Conservation (phyloP, 2,797 vertebrate genomes). For the Eospalax fontanierii region DNA sequence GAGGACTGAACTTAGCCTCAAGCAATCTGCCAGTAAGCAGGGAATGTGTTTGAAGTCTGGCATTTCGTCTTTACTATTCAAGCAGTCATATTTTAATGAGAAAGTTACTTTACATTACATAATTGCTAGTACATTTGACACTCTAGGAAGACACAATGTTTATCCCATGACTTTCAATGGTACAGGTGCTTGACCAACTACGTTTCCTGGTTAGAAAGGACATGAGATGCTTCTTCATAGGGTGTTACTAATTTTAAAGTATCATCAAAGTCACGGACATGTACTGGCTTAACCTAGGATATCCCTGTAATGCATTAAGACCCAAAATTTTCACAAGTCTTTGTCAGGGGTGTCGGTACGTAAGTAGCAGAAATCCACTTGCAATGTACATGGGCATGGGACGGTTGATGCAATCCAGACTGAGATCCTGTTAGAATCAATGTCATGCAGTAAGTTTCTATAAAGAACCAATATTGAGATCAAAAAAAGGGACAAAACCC, state of each 20-base stretch:
- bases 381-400: rapidly evolving
- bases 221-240: background rate
- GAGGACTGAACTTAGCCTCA: conserved; percentile 26
- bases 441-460: background rate
- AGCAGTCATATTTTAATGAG: conserved; percentile 63
- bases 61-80: conserved; percentile 72
- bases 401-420: background rate
- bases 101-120: conserved; percentile 30
- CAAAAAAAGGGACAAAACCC: background rate
- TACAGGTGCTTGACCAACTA: rapidly evolving
- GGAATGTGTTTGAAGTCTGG: conserved; percentile 72
- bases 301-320: background rate
- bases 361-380: background rate
- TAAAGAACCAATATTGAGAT: background rate
- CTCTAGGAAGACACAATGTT: background rate
- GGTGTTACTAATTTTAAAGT: background rate
- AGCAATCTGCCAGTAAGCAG: conserved; percentile 48
- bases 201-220: background rate
- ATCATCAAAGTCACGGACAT: background rate
- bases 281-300: background rate
- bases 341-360: background rate
- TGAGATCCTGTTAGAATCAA: background rate
- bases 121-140: conserved; percentile 7
- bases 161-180: background rate
- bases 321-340: background rate